These are phyloP conservation scores for Clarias platycephalus DNA, from an alignment of 2,797 vertebrate species.

Conservation along the genomic window DNA sequence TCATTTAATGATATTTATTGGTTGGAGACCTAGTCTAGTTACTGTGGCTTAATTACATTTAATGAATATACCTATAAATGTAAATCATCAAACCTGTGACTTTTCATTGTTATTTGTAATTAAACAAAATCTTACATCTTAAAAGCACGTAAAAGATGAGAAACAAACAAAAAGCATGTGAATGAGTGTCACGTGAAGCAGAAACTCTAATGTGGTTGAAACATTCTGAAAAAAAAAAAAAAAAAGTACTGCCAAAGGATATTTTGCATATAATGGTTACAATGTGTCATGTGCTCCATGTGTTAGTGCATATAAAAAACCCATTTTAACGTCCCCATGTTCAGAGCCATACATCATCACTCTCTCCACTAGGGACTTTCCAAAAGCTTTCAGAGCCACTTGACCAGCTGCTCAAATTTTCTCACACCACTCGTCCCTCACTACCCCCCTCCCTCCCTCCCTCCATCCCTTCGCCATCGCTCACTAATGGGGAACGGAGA, in stretches of 20 bases:
- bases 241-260: neutral
- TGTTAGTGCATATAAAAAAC: neutral
- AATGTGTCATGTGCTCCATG: neutral
- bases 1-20: no score
- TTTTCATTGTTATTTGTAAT: neutral
- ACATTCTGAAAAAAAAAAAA: no score
- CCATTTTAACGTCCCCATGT: neutral
- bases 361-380: constrained; percentile 41
- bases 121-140: neutral
- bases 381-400: constrained; percentile 45
- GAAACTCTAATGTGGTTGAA: neutral
- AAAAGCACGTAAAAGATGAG: neutral
- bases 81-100: neutral
- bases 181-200: neutral
- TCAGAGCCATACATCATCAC: constrained; percentile 15
- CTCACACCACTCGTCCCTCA: neutral
- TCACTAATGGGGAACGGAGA: constrained; percentile 41
- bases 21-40: neutral
- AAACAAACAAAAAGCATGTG: neutral
- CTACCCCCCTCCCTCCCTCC: neutral
- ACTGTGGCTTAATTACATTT: neutral
- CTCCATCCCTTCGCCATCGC: neutral
- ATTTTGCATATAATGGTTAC: neutral
- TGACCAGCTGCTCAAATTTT: constrained; percentile 58
- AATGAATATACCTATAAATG: no score